Percentiles rank a stretch among this genome's conserved stretches.
These are phyloP conservation scores for Pedionomus torquatus DNA, from an alignment of 2,113 vertebrate genomes.

Conservation along the genomic window DNA sequence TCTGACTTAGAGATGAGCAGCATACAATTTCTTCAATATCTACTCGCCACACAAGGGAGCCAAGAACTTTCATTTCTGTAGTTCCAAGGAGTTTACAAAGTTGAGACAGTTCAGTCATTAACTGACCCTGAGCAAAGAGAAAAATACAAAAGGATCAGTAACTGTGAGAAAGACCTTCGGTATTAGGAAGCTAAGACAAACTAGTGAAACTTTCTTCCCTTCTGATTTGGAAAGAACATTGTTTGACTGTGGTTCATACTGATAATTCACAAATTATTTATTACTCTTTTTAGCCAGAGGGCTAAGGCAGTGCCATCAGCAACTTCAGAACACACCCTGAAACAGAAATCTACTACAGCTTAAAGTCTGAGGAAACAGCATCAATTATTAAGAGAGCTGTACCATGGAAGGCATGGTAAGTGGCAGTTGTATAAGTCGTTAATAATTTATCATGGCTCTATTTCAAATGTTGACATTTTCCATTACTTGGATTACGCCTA, in stretches of 20 bases:
- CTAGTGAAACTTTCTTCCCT: not conserved
- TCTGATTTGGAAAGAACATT: not conserved
- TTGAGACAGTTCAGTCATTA: not conserved
- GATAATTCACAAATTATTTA: not conserved
- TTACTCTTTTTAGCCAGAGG: not conserved
- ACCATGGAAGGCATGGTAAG: not conserved
- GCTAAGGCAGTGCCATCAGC: not conserved
- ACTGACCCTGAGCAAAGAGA: not conserved
- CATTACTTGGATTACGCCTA: not conserved
- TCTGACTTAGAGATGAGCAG: not conserved
- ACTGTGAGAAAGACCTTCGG: not conserved
- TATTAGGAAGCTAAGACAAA: not conserved
- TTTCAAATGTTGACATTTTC: not conserved
- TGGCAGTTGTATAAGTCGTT: fast-evolving
- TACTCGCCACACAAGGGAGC: not conserved
- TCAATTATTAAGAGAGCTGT: not conserved
- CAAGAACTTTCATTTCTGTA: not conserved
- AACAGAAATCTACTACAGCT: not conserved
- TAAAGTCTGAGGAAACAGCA: not conserved
- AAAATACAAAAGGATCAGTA: not conserved
- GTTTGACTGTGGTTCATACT: not conserved
- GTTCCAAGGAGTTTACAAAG: not conserved
- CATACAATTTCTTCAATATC: not conserved
- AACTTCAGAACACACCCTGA: not conserved
- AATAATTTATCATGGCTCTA: not conserved